Evolutionary conservation across 1,140 invertebrate species (phyloP).

Genomic region (Semibalanus balanoides): DNA sequence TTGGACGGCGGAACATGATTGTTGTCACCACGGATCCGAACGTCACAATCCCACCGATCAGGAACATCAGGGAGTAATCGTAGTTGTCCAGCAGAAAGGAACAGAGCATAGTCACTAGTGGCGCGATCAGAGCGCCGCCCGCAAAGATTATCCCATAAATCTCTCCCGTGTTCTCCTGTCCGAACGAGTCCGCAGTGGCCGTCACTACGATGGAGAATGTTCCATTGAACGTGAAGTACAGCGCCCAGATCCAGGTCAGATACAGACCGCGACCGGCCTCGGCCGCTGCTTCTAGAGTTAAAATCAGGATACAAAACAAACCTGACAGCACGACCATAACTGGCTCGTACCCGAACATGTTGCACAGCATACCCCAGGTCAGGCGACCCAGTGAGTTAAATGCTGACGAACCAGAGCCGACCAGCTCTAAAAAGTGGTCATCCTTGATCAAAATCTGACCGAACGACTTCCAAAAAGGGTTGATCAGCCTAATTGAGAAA

Average conservation of each 20-base stretch:
- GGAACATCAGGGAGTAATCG: no score
- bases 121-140: no score
- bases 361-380: constrained; percentile 32
- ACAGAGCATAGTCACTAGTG: no score
- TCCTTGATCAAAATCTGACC: constrained; percentile 34
- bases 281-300: constrained; percentile 15
- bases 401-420: constrained; percentile 33
- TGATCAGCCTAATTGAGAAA: constrained; percentile 29
- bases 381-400: constrained; percentile 35
- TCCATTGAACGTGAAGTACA: constrained; percentile 28
- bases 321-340: no score
- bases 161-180: constrained; percentile 6
- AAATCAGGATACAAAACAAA: constrained; percentile 10
- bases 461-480: constrained; percentile 35
- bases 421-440: constrained; percentile 33
- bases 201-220: constrained; percentile 26
- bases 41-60: no score
- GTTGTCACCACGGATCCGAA: no score
- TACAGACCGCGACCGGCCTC: constrained; percentile 25
- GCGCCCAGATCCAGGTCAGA: constrained; percentile 23
- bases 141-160: no score
- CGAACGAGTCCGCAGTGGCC: constrained; percentile 24
- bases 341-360: constrained; percentile 18
- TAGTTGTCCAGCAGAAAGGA: no score
- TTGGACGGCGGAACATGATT: no score